Conservation (phyloP, 2,888 invertebrate genomes). For the Masnerella sp. region DNA sequence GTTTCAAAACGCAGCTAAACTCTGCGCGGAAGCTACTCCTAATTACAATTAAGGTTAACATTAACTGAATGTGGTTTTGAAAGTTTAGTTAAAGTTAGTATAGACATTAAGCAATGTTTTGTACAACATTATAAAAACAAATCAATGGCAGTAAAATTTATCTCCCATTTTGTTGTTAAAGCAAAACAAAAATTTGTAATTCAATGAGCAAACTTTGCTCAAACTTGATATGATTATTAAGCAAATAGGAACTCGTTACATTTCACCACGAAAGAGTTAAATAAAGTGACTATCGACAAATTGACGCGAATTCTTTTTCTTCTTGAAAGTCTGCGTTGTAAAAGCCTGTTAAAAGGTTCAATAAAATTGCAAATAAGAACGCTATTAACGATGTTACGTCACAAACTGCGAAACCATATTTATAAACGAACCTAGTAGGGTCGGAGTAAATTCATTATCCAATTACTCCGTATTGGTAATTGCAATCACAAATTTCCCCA, state of each 20-base stretch:
- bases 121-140: too few species aligned
- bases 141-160: too few species aligned
- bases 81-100: too few species aligned
- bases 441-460: conserved; percentile 17
- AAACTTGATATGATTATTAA: background rate
- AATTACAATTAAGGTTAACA: too few species aligned
- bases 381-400: conserved; percentile 8
- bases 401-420: conserved; percentile 13
- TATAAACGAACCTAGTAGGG: conserved; percentile 14
- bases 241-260: background rate
- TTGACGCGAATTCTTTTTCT: background rate
- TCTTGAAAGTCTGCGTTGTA: background rate
- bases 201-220: background rate
- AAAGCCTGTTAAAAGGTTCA: conserved; percentile 6
- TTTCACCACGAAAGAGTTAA: background rate
- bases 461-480: conserved; percentile 27
- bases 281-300: too few species aligned
- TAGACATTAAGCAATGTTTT: too few species aligned
- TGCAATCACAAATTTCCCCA: conserved; percentile 24
- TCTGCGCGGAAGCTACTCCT: too few species aligned
- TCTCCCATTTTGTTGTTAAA: too few species aligned
- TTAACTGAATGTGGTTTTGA: too few species aligned
- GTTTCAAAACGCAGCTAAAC: too few species aligned
- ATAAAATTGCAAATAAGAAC: conserved; percentile 7
- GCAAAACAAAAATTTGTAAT: too few species aligned